Evolutionary conservation across 2,888 invertebrate genomes (phyloP), one percentile per base, ranked within the genome.

Genomic region (Poecilobothrus nobilitatus): DNA sequence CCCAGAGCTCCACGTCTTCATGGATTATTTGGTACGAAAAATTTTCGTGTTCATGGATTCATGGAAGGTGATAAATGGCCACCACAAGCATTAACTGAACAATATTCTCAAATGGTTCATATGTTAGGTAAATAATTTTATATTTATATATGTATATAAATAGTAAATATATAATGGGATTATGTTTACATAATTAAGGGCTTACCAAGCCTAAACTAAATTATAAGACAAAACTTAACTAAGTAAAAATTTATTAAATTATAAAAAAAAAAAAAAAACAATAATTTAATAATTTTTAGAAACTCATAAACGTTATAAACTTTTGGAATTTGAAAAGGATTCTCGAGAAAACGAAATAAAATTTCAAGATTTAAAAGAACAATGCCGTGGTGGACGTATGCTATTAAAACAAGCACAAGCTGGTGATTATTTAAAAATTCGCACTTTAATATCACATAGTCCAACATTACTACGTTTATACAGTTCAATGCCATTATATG

Each of bases 51-150:
- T 66, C 81, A 82, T 69, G 74, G 78, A 71, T 41, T 41, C 41
- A 76, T 82, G 73, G 72, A 78, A n/a, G 80, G 80, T 67, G 73
- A 78, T 1, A 75, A 76, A 12, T 82, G 82, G 82, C 76, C 78
- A 0, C 76, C 78, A 21, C 75, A 72, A 33, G 76, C 78, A 1
- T 66, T 80, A 67, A 78, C 76, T 7, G 76, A 78, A 27, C 77
- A 81, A 72, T 81, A 76, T 73, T 75, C 75, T 71, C 77, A 75
- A 63, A 77, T 79, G 79, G 72, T 76, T 2, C 75, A 79, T 71
- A 73, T 81, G 63, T 71, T 81, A 62, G 73, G 81, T 81, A 73
- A 73, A 2, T 1, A 8, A n/a, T 21, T n/a, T n/a, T n/a, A 18
- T 66, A 18, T n/a, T n/a, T 7, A 66, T 53, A 27, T 27, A 27